Percentiles rank a stretch among this genome's conserved stretches.
Conservation (phyloP, 2,113 vertebrate species). For the Alces alces region DNA sequence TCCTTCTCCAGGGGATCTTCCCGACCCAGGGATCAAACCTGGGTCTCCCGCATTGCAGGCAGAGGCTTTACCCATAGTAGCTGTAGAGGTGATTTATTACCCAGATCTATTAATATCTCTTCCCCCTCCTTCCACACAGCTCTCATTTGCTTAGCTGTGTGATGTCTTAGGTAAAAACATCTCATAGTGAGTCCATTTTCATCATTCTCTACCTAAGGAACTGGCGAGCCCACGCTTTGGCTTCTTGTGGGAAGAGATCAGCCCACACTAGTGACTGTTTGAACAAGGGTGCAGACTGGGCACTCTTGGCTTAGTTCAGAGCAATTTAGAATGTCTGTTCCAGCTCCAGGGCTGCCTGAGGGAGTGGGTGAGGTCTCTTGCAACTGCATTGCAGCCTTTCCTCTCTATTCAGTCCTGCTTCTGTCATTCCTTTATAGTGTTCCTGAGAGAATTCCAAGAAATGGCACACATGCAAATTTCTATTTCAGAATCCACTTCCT, state of each 20-base stretch:
- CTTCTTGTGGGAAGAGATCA: too few species aligned
- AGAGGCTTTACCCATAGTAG: not conserved
- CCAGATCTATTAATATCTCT: not conserved
- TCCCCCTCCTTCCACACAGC: not conserved
- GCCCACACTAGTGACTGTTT: not conserved
- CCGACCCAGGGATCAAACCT: too few species aligned
- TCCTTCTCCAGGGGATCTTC: too few species aligned
- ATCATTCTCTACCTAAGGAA: not conserved
- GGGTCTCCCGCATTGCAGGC: too few species aligned
- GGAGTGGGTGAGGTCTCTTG: not conserved
- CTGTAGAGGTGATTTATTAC: not conserved
- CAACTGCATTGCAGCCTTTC: not conserved
- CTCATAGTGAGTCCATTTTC: not conserved
- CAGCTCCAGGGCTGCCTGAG: not conserved
- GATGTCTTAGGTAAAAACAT: not conserved
- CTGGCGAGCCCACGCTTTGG: rapidly evolving
- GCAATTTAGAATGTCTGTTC: not conserved
- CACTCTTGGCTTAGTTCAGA: not conserved
- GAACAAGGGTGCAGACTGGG: not conserved
- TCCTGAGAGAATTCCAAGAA: not conserved
- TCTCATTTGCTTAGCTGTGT: not conserved
- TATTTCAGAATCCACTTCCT: not conserved
- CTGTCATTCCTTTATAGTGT: not conserved
- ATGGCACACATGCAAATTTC: not conserved
- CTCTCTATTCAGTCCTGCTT: not conserved